Base-by-base conservation (phyloP, 2,888 invertebrate genomes). In the Pegoplata infirma region DNA sequence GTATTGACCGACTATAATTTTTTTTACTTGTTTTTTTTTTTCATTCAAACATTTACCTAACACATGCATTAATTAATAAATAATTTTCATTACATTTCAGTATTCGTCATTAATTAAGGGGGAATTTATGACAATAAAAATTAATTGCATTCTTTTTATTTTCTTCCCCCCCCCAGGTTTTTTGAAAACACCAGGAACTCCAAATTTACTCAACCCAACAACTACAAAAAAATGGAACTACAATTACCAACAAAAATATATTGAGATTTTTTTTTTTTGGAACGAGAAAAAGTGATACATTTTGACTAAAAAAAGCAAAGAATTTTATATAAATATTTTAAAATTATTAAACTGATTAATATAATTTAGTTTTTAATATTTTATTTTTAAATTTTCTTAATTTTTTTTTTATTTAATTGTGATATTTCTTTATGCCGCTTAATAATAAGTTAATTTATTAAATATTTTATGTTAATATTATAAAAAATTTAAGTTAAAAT, bases 111-210 rank as follows among this genome's bases (percentile, higher is more conserved):
- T 40, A 55, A n/a, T n/a, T n/a, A 36, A 16, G 10, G 58, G 76
- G 49, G 51, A 44, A 59, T 10, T 69, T 46, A 16, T 44, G 28
- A 36, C 23, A 51, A 49, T 56, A 68, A 63, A 68, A 64, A 75
- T 68, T 76, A 76, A 76, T 69, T 51, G 40, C 63, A 2, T 53
- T n/a, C 58, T 40, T 76, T 63, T 69, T 75, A 21, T 63, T 75
- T 63, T 68, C 51, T 75, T 69, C 17, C 76, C 58, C 46, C 40
- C 40, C 56, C 49, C 64, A 69, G 69, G 63, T 4, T 25, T 12
- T 14, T 25, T 12, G 2, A 23, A 25, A 17, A 47, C 1, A n/a
- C 36, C 5, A 40, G n/a, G 36, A 40, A 40, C 1, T 40, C n/a
- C 36, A 40, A 40, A 40, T 40, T 5, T n/a, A 12, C 8, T 10